Conservation (phyloP, 2,888 invertebrate genomes). For the Monopis laevigella region DNA sequence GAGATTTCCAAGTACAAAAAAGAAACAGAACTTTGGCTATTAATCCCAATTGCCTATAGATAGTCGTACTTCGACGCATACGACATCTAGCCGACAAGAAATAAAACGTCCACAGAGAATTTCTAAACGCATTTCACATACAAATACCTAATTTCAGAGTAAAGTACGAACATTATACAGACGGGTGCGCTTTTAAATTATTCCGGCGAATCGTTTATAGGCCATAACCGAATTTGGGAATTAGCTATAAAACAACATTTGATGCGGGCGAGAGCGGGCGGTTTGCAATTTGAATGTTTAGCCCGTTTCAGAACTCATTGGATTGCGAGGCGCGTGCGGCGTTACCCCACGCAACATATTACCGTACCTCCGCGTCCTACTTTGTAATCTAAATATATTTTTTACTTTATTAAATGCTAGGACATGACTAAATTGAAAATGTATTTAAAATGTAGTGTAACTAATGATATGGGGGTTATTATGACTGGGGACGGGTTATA, state of each 20-base stretch:
- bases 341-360: slow-evolving; percentile 33
- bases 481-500: too few relatives aligned
- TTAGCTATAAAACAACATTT: slow-evolving; percentile 69
- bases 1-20: too few relatives aligned
- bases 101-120: slow-evolving; percentile 52
- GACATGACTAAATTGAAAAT: too few relatives aligned
- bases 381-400: too few relatives aligned
- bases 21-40: too few relatives aligned
- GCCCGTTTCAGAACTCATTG: slow-evolving; percentile 37
- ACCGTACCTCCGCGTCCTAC: too few relatives aligned
- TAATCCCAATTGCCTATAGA: too few relatives aligned
- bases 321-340: slow-evolving; percentile 54
- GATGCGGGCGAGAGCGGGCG: slow-evolving; percentile 64
- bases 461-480: too few relatives aligned
- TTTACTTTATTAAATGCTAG: too few relatives aligned
- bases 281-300: slow-evolving; percentile 64
- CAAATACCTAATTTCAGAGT: slow-evolving; percentile 65
- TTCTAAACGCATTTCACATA: slow-evolving; percentile 66
- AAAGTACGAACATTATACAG: slow-evolving; percentile 65
- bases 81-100: slow-evolving; percentile 30
- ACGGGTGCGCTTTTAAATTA: slow-evolving; percentile 66
- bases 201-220: slow-evolving; percentile 67
- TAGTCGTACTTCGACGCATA: too few relatives aligned
- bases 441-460: too few relatives aligned
- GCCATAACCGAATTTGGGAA: slow-evolving; percentile 68